Base-by-base conservation (phyloP, 30 jellyfish, hydroid and myxozoan species). In the Aurelia aurita region DNA sequence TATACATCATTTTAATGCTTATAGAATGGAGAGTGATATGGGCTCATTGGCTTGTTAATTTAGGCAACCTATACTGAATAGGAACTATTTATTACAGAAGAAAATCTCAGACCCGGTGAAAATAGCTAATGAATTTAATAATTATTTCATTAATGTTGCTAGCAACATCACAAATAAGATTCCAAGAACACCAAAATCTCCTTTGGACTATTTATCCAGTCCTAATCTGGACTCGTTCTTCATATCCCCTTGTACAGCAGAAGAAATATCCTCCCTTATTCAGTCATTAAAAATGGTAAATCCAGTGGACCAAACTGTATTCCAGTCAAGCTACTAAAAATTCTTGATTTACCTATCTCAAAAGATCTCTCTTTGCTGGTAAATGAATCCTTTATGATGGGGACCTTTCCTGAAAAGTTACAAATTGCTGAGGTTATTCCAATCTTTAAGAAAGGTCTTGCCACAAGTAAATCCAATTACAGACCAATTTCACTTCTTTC, bases 101-200 rank as follows among this genome's bases (percentile, higher is more conserved):
- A n/a, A n/a, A n/a, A n/a, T n/a, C n/a, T n/a, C n/a, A n/a, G n/a
- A n/a, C n/a, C n/a, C n/a, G n/a, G n/a, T n/a, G n/a, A n/a, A n/a
- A n/a, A n/a, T n/a, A n/a, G n/a, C n/a, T n/a, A n/a, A n/a, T n/a
- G n/a, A n/a, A n/a, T n/a, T n/a, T n/a, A n/a, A n/a, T n/a, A n/a
- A n/a, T n/a, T n/a, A n/a, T n/a, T n/a, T n/a, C n/a, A n/a, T n/a
- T n/a, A n/a, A n/a, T n/a, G n/a, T n/a, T 47, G 59, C 59, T 47
- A 16, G 16, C 16, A 47, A 47, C 10, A 47, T 47, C 73, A n/a
- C n/a, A n/a, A n/a, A n/a, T n/a, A n/a, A n/a, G n/a, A n/a, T n/a
- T n/a, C n/a, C n/a, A n/a, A n/a, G 73, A 60, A 60, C 73, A 8
- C 73, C 73, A 9, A 60, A 60, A n/a, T 60, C 29, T n/a, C 73